These are phyloP conservation scores for Eupeodes corollae DNA, from an alignment of 1,140 invertebrate species.

Conservation along the genomic window DNA sequence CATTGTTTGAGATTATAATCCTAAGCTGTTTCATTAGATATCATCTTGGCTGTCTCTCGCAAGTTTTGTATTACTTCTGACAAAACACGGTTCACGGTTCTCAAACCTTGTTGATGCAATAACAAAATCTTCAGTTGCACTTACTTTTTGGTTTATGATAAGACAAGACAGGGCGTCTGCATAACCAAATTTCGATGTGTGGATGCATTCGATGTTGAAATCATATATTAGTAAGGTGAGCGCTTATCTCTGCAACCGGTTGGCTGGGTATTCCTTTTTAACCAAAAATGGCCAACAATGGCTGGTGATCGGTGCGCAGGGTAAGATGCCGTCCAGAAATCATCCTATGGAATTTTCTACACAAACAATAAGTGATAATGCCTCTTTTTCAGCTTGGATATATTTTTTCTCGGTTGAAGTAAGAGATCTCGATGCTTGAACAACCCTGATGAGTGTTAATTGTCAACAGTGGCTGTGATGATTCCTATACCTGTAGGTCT, in stretches of 20 bases:
- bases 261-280: constrained; percentile 13
- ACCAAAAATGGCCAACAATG: constrained; percentile 20
- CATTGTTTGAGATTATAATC: not conserved
- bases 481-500: constrained; percentile 6
- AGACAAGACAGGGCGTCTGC: constrained; percentile 15
- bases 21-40: not conserved
- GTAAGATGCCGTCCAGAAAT: constrained; percentile 18
- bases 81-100: not conserved
- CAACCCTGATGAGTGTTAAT: constrained; percentile 13
- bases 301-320: constrained; percentile 31
- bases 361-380: constrained; percentile 37
- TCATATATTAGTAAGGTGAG: constrained; percentile 16
- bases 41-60: not conserved
- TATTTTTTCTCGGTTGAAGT: constrained; percentile 35
- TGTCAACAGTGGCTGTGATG: constrained; percentile 1
- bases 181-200: constrained; percentile 8
- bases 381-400: constrained; percentile 39
- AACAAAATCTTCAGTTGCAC: constrained; percentile 1
- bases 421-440: constrained; percentile 34
- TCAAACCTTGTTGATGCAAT: constrained; percentile 1
- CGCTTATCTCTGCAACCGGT: constrained; percentile 14
- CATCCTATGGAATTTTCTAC: constrained; percentile 31
- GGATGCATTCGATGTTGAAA: constrained; percentile 9
- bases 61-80: not conserved
- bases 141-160: constrained; percentile 2